Evolutionary conservation across 1,140 invertebrate genomes (phyloP).

Genomic region (Rhyzopertha dominica): DNA sequence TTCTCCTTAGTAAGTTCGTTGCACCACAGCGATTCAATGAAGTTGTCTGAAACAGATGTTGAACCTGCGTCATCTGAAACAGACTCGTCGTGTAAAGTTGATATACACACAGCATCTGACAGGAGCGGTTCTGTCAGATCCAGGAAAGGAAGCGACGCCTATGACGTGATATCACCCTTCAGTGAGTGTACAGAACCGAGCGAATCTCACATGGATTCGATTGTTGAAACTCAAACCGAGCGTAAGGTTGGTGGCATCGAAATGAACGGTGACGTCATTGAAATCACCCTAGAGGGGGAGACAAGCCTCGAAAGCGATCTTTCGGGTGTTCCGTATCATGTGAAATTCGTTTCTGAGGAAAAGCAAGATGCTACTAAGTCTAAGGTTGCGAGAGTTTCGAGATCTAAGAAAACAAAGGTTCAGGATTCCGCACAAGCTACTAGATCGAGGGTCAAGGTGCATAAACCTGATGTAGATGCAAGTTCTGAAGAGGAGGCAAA

Average conservation of each 20-base stretch:
- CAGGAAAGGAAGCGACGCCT: constrained; percentile 5
- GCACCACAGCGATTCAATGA: constrained; percentile 18
- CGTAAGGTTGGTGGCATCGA: constrained; percentile 37
- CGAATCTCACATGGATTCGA: constrained; percentile 24
- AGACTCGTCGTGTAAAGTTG: constrained; percentile 26
- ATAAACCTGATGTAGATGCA: constrained; percentile 32
- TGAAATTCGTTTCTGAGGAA: constrained; percentile 3
- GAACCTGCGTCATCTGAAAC: constrained; percentile 39
- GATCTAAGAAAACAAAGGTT: background rate
- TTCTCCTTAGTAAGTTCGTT: constrained; percentile 14
- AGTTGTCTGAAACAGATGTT: constrained; percentile 33
- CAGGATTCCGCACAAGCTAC: background rate
- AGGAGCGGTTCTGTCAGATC: constrained; percentile 9
- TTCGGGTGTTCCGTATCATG: background rate
- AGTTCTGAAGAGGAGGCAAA: constrained; percentile 40
- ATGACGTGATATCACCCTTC: constrained; percentile 21
- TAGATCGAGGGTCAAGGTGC: constrained; percentile 15
- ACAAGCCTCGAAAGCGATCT: no score
- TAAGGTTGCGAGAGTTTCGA: no score
- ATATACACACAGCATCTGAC: constrained; percentile 20
- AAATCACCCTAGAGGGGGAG: no score
- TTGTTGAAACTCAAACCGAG: constrained; percentile 15
- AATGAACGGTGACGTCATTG: constrained; percentile 45
- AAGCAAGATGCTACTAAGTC: constrained; percentile 6
- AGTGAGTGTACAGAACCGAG: constrained; percentile 23